Percentiles rank a stretch among this genome's conserved stretches.
Conservation (phyloP, 2,113 vertebrate species). For the Uria lomvia region DNA sequence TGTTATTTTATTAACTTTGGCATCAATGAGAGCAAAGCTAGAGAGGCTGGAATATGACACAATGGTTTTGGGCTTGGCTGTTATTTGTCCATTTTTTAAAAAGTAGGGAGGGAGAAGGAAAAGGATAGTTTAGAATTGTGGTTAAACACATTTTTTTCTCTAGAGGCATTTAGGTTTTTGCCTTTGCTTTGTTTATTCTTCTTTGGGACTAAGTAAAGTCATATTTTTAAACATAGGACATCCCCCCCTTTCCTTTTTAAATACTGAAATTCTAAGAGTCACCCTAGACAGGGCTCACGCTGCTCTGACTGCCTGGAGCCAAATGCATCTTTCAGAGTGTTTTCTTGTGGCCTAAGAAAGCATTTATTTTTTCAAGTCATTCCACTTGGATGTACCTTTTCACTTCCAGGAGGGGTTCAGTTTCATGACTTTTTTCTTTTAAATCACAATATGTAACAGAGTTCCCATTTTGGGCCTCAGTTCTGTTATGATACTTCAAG, state of each 20-base stretch:
- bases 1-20: constrained; percentile 38
- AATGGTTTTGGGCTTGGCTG: not conserved
- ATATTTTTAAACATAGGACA: constrained; percentile 60
- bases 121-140: constrained; percentile 61
- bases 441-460: not conserved
- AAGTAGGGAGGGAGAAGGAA: not conserved
- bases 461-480: not conserved
- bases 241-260: constrained; percentile 16
- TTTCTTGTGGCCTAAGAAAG: not conserved
- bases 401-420: not conserved
- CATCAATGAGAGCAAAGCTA: not conserved
- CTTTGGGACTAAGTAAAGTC: constrained; percentile 46
- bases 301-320: not conserved
- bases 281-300: not conserved
- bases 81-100: constrained; percentile 10
- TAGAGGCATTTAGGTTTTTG: constrained; percentile 49
- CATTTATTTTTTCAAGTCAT: constrained; percentile 19
- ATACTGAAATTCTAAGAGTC: not conserved
- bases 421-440: not conserved
- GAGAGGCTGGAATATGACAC: constrained; percentile 12
- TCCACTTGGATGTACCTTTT: not conserved
- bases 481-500: not conserved
- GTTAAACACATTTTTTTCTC: constrained; percentile 57
- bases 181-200: constrained; percentile 68
- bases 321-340: not conserved